Conservation (phyloP, 2,888 invertebrate species). For the Resseliella maxima region DNA sequence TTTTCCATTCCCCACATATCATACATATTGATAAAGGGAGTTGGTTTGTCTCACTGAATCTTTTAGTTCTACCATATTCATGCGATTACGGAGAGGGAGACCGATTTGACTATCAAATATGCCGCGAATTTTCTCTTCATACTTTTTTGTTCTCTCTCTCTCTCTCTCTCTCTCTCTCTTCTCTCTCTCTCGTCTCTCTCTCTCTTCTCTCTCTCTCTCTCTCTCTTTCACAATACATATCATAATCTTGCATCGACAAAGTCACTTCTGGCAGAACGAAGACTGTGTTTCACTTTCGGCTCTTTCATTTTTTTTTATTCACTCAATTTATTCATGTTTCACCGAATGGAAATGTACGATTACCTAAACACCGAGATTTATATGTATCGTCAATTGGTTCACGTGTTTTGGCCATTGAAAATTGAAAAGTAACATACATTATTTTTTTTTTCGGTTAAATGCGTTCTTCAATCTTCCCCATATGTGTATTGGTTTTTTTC, state of each 20-base stretch:
- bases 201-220: no score
- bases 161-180: no score
- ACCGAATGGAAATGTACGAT: not conserved
- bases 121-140: not conserved
- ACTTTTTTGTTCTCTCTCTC: no score
- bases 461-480: no score
- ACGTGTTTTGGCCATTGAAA: not conserved
- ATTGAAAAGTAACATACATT: not conserved
- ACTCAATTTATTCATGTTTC: not conserved
- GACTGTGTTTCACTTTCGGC: not conserved
- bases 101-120: not conserved
- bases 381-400: not conserved
- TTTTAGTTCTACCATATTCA: not conserved
- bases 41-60: not conserved
- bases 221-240: no score
- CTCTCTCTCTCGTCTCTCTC: no score
- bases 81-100: not conserved
- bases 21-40: no score
- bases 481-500: not conserved
- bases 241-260: slow-evolving; percentile 2
- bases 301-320: not conserved
- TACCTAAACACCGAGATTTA: slow-evolving; percentile 21
- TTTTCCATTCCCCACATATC: not conserved
- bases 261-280: not conserved
- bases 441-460: not conserved